Base-by-base conservation (phyloP, 2,888 invertebrate species). In the Melanostoma mellinum region DNA sequence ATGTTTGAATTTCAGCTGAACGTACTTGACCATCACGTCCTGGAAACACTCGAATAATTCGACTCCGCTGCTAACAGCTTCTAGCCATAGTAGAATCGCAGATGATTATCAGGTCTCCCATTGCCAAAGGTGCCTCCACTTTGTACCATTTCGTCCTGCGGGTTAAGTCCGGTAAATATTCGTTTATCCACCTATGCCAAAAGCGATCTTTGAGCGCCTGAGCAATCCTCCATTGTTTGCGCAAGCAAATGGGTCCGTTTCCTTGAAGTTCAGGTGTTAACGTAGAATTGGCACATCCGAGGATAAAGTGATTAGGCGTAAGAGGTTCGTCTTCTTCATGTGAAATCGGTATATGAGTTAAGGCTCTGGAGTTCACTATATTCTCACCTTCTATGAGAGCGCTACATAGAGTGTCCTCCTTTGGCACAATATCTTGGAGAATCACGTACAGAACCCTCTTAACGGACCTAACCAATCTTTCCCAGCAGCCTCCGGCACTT, bases 401-500 rank as follows among this genome's bases (percentile, higher is more conserved):
- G 20, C 20, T 20, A 20, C 20, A 1, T 20, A 20, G 20, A 20
- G 20, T 20, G 20, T 20, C 20, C 20, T 20, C 20, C 20, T 20
- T 20, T 20, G 20, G 20, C 1, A 20, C 20, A 1, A 20, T 20
- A 20, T 20, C 20, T 20, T 20, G 20, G 20, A 20, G 20, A 20
- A 20, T 20, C 20, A 20, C 20, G 20, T 20, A 20, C 20, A 88
- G 36, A 0, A 84, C 73, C 46, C 36, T 68, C 38, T 85, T 85
- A 3, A 85, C 69, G 20, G 80, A 85, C 3, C 79, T 53, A 0
- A 87, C 78, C 40, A 86, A 58, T 4, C 86, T 53, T 72, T 87
- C 86, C 87, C 86, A 86, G 10, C 75, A 20, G 5, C 86, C 87
- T 1, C 85, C 87, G 61, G 56, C 63, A 36, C 20, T 20, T 20